Percentiles rank a stretch among this genome's conserved stretches.
Evolutionary conservation across 2,888 invertebrate species (phyloP).

Genomic region (Agrilus biguttatus): DNA sequence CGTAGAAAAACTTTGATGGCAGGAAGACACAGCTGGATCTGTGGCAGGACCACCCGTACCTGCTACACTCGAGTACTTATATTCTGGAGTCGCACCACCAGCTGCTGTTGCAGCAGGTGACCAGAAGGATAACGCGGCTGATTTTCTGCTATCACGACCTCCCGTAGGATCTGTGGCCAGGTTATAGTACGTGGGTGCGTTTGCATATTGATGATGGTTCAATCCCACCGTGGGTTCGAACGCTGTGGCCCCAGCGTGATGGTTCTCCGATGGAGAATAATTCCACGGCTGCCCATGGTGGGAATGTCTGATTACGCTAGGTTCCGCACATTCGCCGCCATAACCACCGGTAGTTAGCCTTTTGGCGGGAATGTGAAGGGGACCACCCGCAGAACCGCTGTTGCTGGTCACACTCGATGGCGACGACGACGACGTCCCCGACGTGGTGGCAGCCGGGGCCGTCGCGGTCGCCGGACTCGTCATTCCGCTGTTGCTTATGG

Average conservation of each 20-base stretch:
- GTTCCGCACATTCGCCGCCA: constrained; percentile 40
- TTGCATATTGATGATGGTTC: constrained; percentile 52
- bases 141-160: constrained; percentile 44
- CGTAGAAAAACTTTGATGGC: constrained; percentile 54
- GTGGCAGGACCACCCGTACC: constrained; percentile 34
- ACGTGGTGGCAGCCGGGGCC: constrained; percentile 47
- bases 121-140: constrained; percentile 50
- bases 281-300: constrained; percentile 53
- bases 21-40: constrained; percentile 40
- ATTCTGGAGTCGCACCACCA: constrained; percentile 42
- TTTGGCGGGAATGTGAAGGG: constrained; percentile 82
- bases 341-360: constrained; percentile 36
- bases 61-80: constrained; percentile 40
- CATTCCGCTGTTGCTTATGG: constrained; percentile 41
- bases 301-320: constrained; percentile 64
- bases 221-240: constrained; percentile 45
- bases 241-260: constrained; percentile 33
- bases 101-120: constrained; percentile 42
- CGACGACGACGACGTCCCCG: constrained; percentile 48
- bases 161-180: constrained; percentile 49
- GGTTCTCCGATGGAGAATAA: constrained; percentile 50
- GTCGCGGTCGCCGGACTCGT: constrained; percentile 32
- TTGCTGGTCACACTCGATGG: constrained; percentile 46
- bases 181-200: constrained; percentile 61
- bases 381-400: constrained; percentile 59